A percentile compares a stretch with the other conserved stretches of the same genome.
phyloP scores from a whole-genome alignment of 2,113 vertebrate genomes.

The Procavia capensis region DNA sequence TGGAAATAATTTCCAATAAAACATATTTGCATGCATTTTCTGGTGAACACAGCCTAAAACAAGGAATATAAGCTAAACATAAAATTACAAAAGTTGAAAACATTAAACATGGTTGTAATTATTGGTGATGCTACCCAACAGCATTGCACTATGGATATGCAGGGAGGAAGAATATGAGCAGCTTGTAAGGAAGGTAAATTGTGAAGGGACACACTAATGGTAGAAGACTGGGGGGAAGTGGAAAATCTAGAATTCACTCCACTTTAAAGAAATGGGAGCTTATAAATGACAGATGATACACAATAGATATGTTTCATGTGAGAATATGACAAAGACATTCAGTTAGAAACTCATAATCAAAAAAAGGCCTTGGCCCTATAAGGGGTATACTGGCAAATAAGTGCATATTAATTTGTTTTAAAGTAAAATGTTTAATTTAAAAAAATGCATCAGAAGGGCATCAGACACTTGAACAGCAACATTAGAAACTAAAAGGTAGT shows the following conservation, averaged over 20 bases:
- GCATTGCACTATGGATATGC: not conserved
- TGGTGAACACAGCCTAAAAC: not conserved
- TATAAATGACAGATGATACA: not conserved
- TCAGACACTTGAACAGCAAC: not conserved
- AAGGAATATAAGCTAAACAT: not conserved
- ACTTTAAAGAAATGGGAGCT: not conserved
- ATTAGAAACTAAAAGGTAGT: not conserved
- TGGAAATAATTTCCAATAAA: not conserved
- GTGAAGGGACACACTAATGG: not conserved
- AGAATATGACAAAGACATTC: not conserved
- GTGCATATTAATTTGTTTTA: not conserved
- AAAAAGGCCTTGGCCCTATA: not conserved
- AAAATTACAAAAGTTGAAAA: not conserved
- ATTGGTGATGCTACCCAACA: not conserved
- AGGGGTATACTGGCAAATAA: not conserved
- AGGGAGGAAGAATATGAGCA: not conserved
- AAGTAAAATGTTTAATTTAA: conserved; percentile 40
- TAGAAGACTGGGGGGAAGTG: not conserved
- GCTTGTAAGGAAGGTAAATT: not conserved
- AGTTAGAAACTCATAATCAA: not conserved
- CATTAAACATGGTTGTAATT: not conserved
- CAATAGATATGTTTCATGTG: not conserved
- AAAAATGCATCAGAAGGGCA: not conserved
- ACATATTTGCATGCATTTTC: not conserved
- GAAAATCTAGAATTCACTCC: not conserved